Evolutionary conservation across 2,797 vertebrate species (phyloP).

Genomic region (Nyctibius grandis): DNA sequence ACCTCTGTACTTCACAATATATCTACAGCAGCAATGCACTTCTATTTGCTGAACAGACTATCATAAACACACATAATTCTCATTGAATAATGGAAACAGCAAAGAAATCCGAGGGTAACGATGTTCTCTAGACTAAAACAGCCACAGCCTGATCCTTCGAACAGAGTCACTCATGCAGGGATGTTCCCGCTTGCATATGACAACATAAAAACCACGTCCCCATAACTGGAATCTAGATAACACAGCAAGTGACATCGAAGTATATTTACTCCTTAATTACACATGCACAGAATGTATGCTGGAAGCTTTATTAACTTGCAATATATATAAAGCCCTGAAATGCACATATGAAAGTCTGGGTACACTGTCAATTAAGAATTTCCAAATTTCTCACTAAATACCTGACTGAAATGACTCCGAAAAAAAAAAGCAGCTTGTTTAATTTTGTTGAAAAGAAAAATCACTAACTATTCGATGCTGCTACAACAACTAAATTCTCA

Average conservation of each 20-base stretch:
- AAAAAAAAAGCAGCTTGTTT: not conserved
- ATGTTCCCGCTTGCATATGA: not conserved
- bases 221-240: not conserved
- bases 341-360: not conserved
- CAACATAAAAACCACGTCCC: not conserved
- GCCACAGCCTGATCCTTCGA: not conserved
- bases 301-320: not conserved
- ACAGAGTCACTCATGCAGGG: not conserved
- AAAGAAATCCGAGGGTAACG: not conserved
- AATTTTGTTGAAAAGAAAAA: not conserved
- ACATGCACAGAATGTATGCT: not conserved
- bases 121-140: constrained; percentile 27
- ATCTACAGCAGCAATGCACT: constrained; percentile 33
- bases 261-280: not conserved
- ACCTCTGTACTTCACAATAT: constrained; percentile 19
- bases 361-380: not conserved
- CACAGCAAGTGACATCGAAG: not conserved
- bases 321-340: not conserved
- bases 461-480: not conserved
- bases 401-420: not conserved
- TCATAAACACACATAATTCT: constrained; percentile 57
- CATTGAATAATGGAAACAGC: constrained; percentile 26
- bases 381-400: not conserved
- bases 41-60: constrained; percentile 30
- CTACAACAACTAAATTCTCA: not conserved